Percentiles rank a stretch among this genome's conserved stretches.
phyloP scores from a whole-genome alignment of 2,888 invertebrate species.

The Rhimphoctona megacephalus region DNA sequence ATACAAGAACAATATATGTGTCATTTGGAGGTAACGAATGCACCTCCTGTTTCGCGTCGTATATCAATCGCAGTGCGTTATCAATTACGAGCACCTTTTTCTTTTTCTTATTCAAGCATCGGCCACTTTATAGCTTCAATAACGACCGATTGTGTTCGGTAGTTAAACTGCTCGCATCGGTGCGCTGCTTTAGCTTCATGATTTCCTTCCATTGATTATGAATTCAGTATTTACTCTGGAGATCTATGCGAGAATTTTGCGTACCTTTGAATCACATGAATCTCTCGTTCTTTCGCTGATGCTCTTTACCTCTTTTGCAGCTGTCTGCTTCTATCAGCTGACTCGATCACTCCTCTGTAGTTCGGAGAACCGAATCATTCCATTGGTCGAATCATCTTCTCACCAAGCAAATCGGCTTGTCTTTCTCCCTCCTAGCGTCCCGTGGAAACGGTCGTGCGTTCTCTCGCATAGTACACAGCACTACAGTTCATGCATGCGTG shows the following conservation, averaged over 20 bases:
- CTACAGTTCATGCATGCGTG: conserved; percentile 44
- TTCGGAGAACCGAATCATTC: conserved; percentile 68
- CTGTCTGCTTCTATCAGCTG: conserved; percentile 11
- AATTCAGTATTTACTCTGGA: conserved; percentile 72
- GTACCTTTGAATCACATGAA: not conserved
- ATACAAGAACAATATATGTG: not conserved
- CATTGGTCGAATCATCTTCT: conserved; percentile 80
- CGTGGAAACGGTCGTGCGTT: not conserved
- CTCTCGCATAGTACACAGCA: conserved; percentile 23
- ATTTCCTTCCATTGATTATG: conserved; percentile 25
- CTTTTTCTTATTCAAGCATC: conserved; percentile 44
- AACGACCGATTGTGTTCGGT: conserved; percentile 59
- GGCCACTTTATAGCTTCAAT: conserved; percentile 52
- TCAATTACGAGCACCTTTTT: conserved; percentile 59
- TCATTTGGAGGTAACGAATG: conserved; percentile 30
- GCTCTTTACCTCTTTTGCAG: not conserved
- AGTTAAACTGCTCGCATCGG: conserved; percentile 56
- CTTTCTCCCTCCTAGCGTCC: conserved; percentile 70
- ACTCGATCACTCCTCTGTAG: conserved; percentile 74
- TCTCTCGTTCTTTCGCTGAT: conserved; percentile 16
- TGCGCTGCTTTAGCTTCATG: conserved; percentile 26
- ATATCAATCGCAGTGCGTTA: conserved; percentile 63
- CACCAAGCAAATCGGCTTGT: conserved; percentile 72
- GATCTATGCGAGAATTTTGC: not conserved
- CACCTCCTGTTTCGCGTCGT: conserved; percentile 33